phyloP scores from a whole-genome alignment of 1,140 invertebrate genomes.

The Bombus fervidus region DNA sequence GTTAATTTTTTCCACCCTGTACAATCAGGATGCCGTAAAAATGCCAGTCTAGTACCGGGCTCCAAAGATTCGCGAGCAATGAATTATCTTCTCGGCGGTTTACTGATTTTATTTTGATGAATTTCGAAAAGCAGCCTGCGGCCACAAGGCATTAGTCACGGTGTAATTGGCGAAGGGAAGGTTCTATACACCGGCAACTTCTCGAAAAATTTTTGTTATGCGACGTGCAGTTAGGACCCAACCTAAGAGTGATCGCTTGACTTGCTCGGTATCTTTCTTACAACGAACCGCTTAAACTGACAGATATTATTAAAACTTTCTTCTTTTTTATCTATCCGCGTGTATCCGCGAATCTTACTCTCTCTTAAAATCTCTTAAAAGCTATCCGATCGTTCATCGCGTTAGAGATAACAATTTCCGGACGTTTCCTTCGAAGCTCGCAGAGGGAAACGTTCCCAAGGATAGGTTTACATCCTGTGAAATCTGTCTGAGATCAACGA shows the following conservation, averaged over 20 bases:
- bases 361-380: not conserved
- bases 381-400: not conserved
- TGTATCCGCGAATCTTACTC: no score
- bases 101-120: constrained; percentile 77
- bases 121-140: constrained; percentile 76
- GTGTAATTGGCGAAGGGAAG: constrained; percentile 74
- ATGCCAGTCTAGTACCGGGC: constrained; percentile 37
- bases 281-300: constrained; percentile 10
- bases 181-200: constrained; percentile 23
- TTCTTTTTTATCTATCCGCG: not conserved
- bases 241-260: not conserved
- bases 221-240: no score
- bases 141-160: constrained; percentile 77
- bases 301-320: constrained; percentile 24
- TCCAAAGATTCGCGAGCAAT: constrained; percentile 42
- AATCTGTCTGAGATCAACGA: constrained; percentile 23
- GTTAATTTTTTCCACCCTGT: constrained; percentile 46
- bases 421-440: constrained; percentile 51
- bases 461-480: constrained; percentile 39
- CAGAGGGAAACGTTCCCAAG: constrained; percentile 39
- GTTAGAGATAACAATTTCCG: constrained; percentile 52
- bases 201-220: constrained; percentile 40
- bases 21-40: constrained; percentile 43
- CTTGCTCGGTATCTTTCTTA: no score
- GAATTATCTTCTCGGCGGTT: constrained; percentile 72